These are phyloP conservation scores for Ochotona curzoniae DNA, from an alignment of 2,113 vertebrate genomes.

Conservation along the genomic window DNA sequence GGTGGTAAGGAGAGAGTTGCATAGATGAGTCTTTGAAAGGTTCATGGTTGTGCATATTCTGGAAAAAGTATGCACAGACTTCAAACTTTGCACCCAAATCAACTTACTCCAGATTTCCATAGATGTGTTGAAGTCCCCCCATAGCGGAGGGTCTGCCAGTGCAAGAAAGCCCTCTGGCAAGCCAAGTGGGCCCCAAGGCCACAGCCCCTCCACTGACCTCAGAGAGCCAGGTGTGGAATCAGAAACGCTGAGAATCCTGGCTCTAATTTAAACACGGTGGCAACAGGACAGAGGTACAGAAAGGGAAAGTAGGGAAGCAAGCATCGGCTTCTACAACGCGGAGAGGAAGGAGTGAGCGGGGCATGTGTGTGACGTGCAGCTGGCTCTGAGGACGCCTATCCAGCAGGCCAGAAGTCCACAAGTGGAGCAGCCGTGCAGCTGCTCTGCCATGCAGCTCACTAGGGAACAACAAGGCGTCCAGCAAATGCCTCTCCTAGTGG, in stretches of 20 bases:
- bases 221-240: too few relatives aligned
- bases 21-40: too few relatives aligned
- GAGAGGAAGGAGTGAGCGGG: not conserved
- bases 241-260: not conserved
- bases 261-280: too few relatives aligned
- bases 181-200: not conserved
- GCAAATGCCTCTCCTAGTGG: rapidly evolving
- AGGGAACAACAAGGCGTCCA: not conserved
- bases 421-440: rapidly evolving
- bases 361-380: rapidly evolving
- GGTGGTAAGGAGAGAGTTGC: too few relatives aligned
- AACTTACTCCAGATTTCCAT: too few relatives aligned
- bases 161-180: not conserved
- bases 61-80: too few relatives aligned
- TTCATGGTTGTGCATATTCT: too few relatives aligned
- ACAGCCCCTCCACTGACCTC: not conserved
- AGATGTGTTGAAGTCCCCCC: too few relatives aligned
- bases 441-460: rapidly evolving
- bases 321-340: not conserved
- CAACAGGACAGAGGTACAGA: not conserved
- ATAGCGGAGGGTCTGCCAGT: not conserved
- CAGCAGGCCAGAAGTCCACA: rapidly evolving
- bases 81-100: too few relatives aligned
- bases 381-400: not conserved
- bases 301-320: not conserved